Evolutionary conservation across 2,888 invertebrate genomes (phyloP), one percentile per base, ranked within the genome.

Genomic region (Plagiodera versicolora): DNA sequence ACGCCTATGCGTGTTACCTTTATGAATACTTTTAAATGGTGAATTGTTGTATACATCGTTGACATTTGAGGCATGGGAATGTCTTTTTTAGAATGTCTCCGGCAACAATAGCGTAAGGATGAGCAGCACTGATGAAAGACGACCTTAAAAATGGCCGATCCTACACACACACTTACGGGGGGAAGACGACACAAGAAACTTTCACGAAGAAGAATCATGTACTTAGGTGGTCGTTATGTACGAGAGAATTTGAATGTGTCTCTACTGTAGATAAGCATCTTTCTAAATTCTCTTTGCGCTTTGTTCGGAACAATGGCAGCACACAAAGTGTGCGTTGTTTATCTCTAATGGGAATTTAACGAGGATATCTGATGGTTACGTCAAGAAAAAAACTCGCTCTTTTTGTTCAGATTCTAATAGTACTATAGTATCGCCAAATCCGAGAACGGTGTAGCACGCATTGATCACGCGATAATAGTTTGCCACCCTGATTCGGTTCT

Each of bases 41-140:
- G 67, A 66, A 65, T 55, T 63, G 65, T 59, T 63, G 56, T 58
- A 50, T 54, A 46, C n/a, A 51, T 56, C 66, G 63, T 65, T 71
- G 71, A 67, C 71, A 71, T 71, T 71, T 71, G 64, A 65, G 62
- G 62, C 65, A 63, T 66, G 69, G 64, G 68, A 68, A 68, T 65
- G 69, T 67, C 66, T 61, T 60, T 65, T 53, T 44, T 39, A 39
- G 60, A 63, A 63, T 53, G 62, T 51, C 47, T 52, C 53, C 48
- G 58, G 57, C 50, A 60, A 64, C 64, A 64, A 67, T 67, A 52
- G 60, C 60, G 64, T 58, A 56, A 66, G 62, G 66, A 66, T 66
- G 66, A 64, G 64, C 63, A 56, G 57, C 61, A 52, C 64, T 62
- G 62, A 64, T 62, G 59, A 56, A 57, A 63, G 51, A 20, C 63